Evolutionary conservation across 2,113 vertebrate genomes (phyloP).

Genomic region (Dascyllus trimaculatus): DNA sequence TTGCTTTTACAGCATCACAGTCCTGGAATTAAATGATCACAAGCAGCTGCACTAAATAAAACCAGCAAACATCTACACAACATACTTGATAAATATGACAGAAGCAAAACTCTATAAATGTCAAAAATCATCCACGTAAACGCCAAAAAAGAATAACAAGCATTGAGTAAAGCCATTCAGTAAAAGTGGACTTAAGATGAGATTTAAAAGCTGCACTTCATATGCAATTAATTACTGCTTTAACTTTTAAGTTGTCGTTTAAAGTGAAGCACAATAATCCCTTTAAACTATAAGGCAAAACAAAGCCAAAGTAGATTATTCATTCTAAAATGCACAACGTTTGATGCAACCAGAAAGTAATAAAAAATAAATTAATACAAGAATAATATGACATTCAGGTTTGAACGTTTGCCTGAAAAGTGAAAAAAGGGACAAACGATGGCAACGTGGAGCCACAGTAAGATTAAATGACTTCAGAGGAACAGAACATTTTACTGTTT

Average conservation of each 20-base stretch:
- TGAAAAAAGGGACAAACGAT: not conserved
- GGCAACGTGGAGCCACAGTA: no score
- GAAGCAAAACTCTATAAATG: not conserved
- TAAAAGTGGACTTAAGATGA: no score
- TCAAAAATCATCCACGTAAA: not conserved
- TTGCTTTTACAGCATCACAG: not conserved
- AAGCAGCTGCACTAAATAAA: not conserved
- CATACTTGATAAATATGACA: not conserved
- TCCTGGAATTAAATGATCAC: not conserved
- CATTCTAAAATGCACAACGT: not conserved
- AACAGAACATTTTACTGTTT: no score
- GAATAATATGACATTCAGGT: not conserved
- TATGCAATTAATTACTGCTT: no score
- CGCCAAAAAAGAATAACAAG: not conserved
- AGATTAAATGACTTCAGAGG: no score
- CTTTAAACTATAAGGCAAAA: no score
- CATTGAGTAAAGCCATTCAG: not conserved
- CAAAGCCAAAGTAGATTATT: no score
- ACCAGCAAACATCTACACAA: not conserved
- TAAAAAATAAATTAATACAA: no score
- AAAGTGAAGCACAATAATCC: no score
- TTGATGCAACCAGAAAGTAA: no score
- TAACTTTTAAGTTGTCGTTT: no score
- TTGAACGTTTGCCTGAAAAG: not conserved
- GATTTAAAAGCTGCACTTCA: no score